Evolutionary conservation across 2,113 vertebrate species (phyloP), one percentile per base, ranked within the genome.

Genomic region (Mesembrinibis cayennensis): DNA sequence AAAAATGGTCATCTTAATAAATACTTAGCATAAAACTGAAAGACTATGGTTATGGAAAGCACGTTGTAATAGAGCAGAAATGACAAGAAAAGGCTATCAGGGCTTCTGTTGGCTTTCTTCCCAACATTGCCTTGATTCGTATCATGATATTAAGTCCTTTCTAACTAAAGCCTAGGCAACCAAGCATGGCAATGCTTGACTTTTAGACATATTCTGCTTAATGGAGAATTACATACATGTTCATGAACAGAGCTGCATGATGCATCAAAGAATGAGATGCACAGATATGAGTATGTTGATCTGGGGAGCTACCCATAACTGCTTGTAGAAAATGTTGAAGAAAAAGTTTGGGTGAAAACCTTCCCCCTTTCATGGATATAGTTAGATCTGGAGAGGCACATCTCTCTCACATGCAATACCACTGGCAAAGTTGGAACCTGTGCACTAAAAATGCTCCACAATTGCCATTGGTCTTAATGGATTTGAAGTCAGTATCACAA

Each of bases 91-190:
- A 14, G 6, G 5, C 2, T 38, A 25, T 55, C 15, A 38, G 6
- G 3, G 18, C 7, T 72, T 81, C 40, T 77, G 21, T 8, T 16
- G 6, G 0, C 0, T 11, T 50, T 71, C 70, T 29, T 21, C 1
- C 19, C 42, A 78, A 42, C 19, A n/a, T 32, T 78, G 34, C 22
- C 16, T 45, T 50, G 36, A 88, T 45, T 62, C 40, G 3, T 47
- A 16, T 52, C 9, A 25, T 18, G 22, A 56, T 59, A 56, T 53
- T 53, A 74, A 72, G 8, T 36, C 3, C 5, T 55, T 92, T 34
- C 56, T 63, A 47, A 18, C 7, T 59, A 90, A 82, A 85, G 52
- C 32, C 27, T 84, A 66, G 30, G 32, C 25, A 83, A 65, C 1
- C 13, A 91, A 38, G 13, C 2, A 4, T 49, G 52, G 20, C 3